These are phyloP conservation scores for Xerus rutilus DNA, from an alignment of 2,797 vertebrate genomes.

Conservation along the genomic window DNA sequence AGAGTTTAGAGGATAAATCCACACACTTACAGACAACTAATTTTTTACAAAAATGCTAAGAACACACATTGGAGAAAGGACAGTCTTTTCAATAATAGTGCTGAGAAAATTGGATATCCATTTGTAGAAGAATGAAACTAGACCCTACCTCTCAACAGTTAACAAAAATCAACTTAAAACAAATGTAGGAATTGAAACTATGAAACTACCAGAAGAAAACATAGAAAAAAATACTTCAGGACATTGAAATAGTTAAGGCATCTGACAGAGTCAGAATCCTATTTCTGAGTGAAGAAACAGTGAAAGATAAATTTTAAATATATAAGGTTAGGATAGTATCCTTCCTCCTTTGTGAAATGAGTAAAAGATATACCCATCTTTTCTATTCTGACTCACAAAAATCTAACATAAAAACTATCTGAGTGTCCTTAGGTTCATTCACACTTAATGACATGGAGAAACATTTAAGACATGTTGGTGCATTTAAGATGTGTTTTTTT, in stretches of 20 bases:
- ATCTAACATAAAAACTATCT: neutral
- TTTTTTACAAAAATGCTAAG: neutral
- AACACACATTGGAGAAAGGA: neutral
- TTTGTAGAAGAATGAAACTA: neutral
- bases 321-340: neutral
- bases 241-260: neutral
- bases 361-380: neutral
- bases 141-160: neutral
- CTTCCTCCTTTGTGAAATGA: neutral
- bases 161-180: neutral
- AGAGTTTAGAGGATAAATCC: neutral
- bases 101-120: neutral
- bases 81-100: neutral
- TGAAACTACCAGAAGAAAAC: neutral
- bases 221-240: neutral
- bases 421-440: neutral
- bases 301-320: neutral
- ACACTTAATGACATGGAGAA: slow-evolving; percentile 3
- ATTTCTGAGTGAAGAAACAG: slow-evolving; percentile 14
- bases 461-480: neutral
- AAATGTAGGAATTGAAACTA: neutral
- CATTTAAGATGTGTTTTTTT: too few relatives aligned
- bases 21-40: neutral
- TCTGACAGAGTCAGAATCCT: slow-evolving; percentile 5
- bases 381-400: slow-evolving; percentile 3